Evolutionary conservation across 2,113 vertebrate species (phyloP).

Genomic region (Atractosteus spatula): DNA sequence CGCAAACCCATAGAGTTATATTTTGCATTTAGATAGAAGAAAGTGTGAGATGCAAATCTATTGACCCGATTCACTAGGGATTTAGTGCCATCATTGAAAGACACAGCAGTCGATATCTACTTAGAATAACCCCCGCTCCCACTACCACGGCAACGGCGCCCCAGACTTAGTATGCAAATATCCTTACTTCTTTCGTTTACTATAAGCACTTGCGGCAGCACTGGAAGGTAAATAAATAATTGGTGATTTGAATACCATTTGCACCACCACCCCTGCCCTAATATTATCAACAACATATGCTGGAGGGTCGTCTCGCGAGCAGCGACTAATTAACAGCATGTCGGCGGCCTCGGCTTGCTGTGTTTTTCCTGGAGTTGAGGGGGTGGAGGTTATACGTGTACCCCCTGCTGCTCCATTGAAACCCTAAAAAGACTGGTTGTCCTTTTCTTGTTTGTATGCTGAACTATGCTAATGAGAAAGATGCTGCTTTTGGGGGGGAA

Average conservation of each 20-base stretch:
- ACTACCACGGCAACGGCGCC: slow-evolving; percentile 22
- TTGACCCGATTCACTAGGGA: no score
- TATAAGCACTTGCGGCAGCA: slow-evolving; percentile 23
- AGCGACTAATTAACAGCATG: slow-evolving; percentile 49
- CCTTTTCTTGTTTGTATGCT: slow-evolving; percentile 33
- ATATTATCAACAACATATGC: slow-evolving; percentile 44
- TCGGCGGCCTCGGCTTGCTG: slow-evolving; percentile 33
- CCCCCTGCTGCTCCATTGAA: slow-evolving; percentile 56
- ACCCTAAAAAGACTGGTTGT: slow-evolving; percentile 25
- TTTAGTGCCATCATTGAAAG: no score
- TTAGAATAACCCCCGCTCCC: slow-evolving; percentile 10
- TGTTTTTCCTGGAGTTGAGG: slow-evolving; percentile 27
- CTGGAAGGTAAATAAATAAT: slow-evolving; percentile 39
- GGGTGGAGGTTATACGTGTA: not conserved
- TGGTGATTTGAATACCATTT: slow-evolving; percentile 44
- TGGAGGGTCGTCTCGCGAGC: slow-evolving; percentile 38
- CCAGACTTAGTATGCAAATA: slow-evolving; percentile 39
- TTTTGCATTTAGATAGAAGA: no score
- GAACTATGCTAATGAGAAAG: slow-evolving; percentile 48
- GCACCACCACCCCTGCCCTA: slow-evolving; percentile 29
- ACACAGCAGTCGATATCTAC: slow-evolving; percentile 40
- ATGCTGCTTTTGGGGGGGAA: slow-evolving; percentile 36
- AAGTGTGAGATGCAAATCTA: no score
- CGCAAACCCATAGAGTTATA: no score
- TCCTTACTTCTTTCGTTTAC: slow-evolving; percentile 1